These are phyloP conservation scores for Protophormia terraenovae DNA, from an alignment of 2,888 invertebrate genomes.

Conservation along the genomic window DNA sequence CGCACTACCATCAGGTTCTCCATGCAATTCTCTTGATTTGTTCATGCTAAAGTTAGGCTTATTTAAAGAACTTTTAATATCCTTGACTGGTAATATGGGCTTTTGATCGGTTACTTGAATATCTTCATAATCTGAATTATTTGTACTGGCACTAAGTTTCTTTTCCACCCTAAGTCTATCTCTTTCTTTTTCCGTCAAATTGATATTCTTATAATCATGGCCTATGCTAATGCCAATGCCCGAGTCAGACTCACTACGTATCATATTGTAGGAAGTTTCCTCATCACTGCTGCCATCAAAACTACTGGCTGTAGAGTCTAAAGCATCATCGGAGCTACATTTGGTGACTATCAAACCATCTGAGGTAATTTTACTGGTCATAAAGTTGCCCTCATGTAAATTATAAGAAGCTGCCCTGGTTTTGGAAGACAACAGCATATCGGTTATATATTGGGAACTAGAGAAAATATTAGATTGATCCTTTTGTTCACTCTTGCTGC, in stretches of 20 bases:
- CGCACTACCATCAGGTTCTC: slow-evolving; percentile 93
- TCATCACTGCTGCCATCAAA: slow-evolving; percentile 81
- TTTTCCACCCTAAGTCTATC: slow-evolving; percentile 74
- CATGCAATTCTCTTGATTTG: slow-evolving; percentile 89
- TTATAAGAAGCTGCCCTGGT: slow-evolving; percentile 80
- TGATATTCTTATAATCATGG: slow-evolving; percentile 76
- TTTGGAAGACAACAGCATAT: slow-evolving; percentile 80
- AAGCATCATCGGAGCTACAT: slow-evolving; percentile 80
- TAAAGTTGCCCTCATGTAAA: slow-evolving; percentile 80
- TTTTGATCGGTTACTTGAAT: slow-evolving; percentile 78
- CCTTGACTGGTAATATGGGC: slow-evolving; percentile 32
- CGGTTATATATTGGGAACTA: slow-evolving; percentile 80
- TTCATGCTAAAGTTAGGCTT: slow-evolving; percentile 78
- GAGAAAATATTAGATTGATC: slow-evolving; percentile 71
- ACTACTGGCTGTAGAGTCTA: slow-evolving; percentile 81
- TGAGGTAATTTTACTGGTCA: slow-evolving; percentile 81
- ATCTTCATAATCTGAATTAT: slow-evolving; percentile 81
- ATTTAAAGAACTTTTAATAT: background rate
- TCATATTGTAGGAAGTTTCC: slow-evolving; percentile 81
- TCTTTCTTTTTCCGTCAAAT: slow-evolving; percentile 69
- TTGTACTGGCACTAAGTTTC: slow-evolving; percentile 78
- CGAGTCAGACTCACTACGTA: slow-evolving; percentile 81
- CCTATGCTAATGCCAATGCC: slow-evolving; percentile 81
- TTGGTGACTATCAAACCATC: slow-evolving; percentile 81
- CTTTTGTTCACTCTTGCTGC: background rate